phyloP scores from a whole-genome alignment of 2,888 invertebrate species.

The Muscina levida region DNA sequence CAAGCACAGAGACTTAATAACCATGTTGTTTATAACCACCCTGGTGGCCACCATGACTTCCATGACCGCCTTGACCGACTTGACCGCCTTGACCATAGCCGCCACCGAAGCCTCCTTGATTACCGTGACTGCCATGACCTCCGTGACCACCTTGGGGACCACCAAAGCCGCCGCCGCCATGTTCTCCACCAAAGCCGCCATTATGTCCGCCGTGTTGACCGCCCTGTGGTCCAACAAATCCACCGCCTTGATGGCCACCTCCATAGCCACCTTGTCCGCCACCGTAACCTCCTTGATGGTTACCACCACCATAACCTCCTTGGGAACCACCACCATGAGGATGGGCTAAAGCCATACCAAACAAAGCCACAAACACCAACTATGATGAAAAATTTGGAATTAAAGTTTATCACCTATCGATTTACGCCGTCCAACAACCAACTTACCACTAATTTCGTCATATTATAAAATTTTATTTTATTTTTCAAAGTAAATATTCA shows the following conservation, averaged over 20 bases:
- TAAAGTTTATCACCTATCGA: no score
- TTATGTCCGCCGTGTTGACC: slow-evolving; percentile 16
- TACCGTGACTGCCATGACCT: background rate
- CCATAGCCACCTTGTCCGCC: background rate
- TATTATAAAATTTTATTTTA: background rate
- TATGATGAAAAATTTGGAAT: background rate
- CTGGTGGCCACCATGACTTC: slow-evolving; percentile 8
- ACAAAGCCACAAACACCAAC: slow-evolving; percentile 8
- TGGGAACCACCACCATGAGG: background rate
- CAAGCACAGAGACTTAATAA: background rate
- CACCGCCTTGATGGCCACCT: slow-evolving; percentile 24
- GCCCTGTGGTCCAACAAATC: slow-evolving; percentile 24
- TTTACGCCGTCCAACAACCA: background rate
- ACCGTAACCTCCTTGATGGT: slow-evolving; percentile 38
- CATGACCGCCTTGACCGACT: slow-evolving; percentile 7
- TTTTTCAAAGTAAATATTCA: background rate
- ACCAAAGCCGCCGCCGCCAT: slow-evolving; percentile 5
- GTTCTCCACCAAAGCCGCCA: background rate
- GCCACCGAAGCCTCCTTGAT: background rate
- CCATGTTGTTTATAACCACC: slow-evolving; percentile 3
- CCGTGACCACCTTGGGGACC: slow-evolving; percentile 19
- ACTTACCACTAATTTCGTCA: slow-evolving; percentile 8
- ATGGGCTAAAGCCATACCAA: slow-evolving; percentile 1
- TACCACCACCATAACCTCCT: slow-evolving; percentile 19
- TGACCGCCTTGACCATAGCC: slow-evolving; percentile 20